Percentiles rank a stretch among this genome's conserved stretches.
phyloP scores from a whole-genome alignment of 1,140 invertebrate genomes.

The Reticulitermes speratus region DNA sequence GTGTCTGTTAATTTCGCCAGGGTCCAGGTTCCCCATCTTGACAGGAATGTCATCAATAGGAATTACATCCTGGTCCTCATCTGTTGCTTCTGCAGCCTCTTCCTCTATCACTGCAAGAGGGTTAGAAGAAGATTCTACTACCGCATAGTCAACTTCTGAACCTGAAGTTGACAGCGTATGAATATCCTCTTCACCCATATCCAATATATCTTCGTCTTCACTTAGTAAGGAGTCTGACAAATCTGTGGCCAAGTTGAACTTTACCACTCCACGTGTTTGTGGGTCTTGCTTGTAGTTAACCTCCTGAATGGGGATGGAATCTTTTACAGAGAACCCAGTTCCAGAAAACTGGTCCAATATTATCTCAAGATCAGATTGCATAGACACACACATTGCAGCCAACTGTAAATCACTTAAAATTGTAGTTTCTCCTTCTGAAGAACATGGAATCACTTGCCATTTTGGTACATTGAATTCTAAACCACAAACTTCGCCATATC shows the following conservation, averaged over 20 bases:
- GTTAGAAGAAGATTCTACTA: slow-evolving; percentile 35
- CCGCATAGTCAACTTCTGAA: slow-evolving; percentile 34
- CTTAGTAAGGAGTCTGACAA: background rate
- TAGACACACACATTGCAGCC: background rate
- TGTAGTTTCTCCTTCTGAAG: background rate
- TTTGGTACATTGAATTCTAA: background rate
- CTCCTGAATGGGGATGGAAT: background rate
- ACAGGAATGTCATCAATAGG: slow-evolving; percentile 33
- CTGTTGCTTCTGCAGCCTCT: slow-evolving; percentile 35
- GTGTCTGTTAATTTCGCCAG: background rate
- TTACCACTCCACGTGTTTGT: background rate
- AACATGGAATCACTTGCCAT: background rate
- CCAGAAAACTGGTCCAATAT: background rate
- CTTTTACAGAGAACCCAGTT: background rate
- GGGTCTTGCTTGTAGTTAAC: background rate
- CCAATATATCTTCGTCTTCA: slow-evolving; percentile 25
- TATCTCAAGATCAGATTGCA: background rate
- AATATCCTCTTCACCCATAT: slow-evolving; percentile 30
- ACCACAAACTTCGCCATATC: background rate
- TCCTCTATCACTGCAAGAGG: slow-evolving; percentile 33
- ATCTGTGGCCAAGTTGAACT: background rate
- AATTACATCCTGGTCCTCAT: slow-evolving; percentile 36
- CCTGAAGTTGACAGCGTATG: slow-evolving; percentile 33
- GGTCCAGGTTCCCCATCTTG: background rate
- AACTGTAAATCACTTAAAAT: background rate